These are phyloP conservation scores for Ruditapes philippinarum DNA, from an alignment of 1,140 invertebrate genomes.

Conservation along the genomic window DNA sequence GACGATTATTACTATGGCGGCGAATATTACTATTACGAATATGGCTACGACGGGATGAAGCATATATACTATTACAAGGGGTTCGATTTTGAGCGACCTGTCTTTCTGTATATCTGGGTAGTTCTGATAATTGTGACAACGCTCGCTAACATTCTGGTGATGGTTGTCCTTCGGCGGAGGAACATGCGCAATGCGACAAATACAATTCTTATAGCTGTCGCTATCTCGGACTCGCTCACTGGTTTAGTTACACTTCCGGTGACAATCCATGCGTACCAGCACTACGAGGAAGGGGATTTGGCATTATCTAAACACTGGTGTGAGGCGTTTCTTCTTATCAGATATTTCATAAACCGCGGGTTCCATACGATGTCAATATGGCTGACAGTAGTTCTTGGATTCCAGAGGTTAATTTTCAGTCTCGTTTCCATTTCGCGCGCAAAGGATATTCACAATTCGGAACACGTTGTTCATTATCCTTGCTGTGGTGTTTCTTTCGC, in stretches of 20 bases:
- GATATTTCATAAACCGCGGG: conserved; percentile 23
- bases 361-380: conserved; percentile 67
- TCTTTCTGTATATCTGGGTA: conserved; percentile 45
- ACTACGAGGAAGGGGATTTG: background rate
- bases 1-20: conserved; percentile 64
- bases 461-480: conserved; percentile 14
- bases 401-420: conserved; percentile 59
- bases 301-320: conserved; percentile 35
- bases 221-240: conserved; percentile 51
- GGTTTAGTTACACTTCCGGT: conserved; percentile 47
- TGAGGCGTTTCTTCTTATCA: conserved; percentile 33
- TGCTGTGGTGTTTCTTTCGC: background rate
- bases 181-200: conserved; percentile 57
- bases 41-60: background rate
- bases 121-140: conserved; percentile 42
- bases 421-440: conserved; percentile 40
- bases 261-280: conserved; percentile 7
- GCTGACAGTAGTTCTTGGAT: conserved; percentile 58
- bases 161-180: conserved; percentile 18
- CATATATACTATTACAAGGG: conserved; percentile 12
- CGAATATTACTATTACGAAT: conserved; percentile 69
- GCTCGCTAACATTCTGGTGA: conserved; percentile 36
- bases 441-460: conserved; percentile 34
- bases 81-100: conserved; percentile 35
- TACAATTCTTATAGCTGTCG: conserved; percentile 36